Conservation (phyloP, 1,140 invertebrate species). For the Cecropterus lyciades region DNA sequence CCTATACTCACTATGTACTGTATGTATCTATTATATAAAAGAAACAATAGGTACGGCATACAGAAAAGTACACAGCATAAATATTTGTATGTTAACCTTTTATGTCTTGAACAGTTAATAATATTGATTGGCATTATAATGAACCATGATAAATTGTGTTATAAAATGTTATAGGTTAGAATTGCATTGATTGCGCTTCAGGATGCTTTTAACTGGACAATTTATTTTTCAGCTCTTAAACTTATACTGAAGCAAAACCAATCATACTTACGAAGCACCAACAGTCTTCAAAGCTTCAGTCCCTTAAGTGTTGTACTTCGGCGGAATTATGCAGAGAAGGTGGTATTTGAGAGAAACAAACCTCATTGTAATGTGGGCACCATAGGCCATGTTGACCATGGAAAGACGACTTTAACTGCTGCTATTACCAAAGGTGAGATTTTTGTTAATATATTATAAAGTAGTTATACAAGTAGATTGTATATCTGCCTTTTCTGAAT, state of each 20-base stretch:
- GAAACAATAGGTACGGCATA: neutral
- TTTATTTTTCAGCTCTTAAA: conserved; percentile 63
- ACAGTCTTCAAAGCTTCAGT: conserved; percentile 53
- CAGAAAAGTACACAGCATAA: neutral
- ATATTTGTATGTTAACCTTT: neutral
- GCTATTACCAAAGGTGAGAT: conserved; percentile 95
- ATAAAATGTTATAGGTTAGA: conserved; percentile 21
- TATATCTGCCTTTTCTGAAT: too few species aligned
- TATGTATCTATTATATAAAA: conserved; percentile 54
- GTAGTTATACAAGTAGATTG: too few species aligned
- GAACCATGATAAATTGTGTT: neutral
- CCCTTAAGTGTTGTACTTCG: conserved; percentile 69
- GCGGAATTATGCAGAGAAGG: conserved; percentile 89
- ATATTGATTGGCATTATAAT: too few species aligned
- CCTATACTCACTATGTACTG: conserved; percentile 25
- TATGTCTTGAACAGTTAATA: too few species aligned
- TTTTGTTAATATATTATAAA: neutral
- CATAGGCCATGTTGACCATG: conserved; percentile 99
- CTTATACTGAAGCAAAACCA: conserved; percentile 68
- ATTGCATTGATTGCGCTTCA: conserved; percentile 15
- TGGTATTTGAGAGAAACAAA: conserved; percentile 91
- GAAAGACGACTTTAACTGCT: conserved; percentile 99
- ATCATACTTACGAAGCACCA: conserved; percentile 53
- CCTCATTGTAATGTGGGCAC: conserved; percentile 99
- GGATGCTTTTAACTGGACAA: neutral